Base-by-base conservation (phyloP, 1,140 invertebrate species). In the Aphelinus certus region DNA sequence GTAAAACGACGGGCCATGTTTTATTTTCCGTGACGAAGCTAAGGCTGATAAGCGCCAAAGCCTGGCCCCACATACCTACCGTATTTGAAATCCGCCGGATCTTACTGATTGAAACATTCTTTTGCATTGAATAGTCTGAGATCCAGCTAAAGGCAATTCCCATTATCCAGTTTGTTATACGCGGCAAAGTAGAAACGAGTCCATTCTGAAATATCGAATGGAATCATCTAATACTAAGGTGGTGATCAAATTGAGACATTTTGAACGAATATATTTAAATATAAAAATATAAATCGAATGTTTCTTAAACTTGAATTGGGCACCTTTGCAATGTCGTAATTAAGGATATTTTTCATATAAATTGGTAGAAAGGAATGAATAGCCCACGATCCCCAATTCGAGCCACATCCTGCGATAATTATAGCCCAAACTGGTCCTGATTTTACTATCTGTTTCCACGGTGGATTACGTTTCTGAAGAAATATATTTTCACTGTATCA, bases 381-480 rank as follows among this genome's bases (percentile, higher is more conserved):
- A 3, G 95, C 97, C 89, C 96, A 97, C 82, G 95, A 96, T 1
- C 96, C 96, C 96, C 96, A 98, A 81, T 95, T 95, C 81, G 97
- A 94, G 0, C 94, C 92, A 82, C 95, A 94, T 80, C 98, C 95
- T 0, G 91, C 92, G 1, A 96, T 83, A 47, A 96, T 90, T 5
- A 97, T 88, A 0, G 95, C 93, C 93, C 94, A 96, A 70, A 98
- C 91, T 0, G 96, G 94, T 5, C 91, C 71, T 1, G 94, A 95
- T 0, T 89, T 94, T 0, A 94, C 87, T 48, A 98, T 95, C 2
- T 90, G 85, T 56, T 85, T 88, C 95, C 95, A 97, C 2, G 96
- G 95, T 3, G 90, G 92, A 47, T 85, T 83, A 26, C 26, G 26
- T 76, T 81, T 83, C 86, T 90, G 77, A 4, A 55, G 55, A 66